A percentile compares a stretch with the other conserved stretches of the same genome.
phyloP scores from a whole-genome alignment of 2,888 invertebrate genomes.

The Pachydiplax longipennis region DNA sequence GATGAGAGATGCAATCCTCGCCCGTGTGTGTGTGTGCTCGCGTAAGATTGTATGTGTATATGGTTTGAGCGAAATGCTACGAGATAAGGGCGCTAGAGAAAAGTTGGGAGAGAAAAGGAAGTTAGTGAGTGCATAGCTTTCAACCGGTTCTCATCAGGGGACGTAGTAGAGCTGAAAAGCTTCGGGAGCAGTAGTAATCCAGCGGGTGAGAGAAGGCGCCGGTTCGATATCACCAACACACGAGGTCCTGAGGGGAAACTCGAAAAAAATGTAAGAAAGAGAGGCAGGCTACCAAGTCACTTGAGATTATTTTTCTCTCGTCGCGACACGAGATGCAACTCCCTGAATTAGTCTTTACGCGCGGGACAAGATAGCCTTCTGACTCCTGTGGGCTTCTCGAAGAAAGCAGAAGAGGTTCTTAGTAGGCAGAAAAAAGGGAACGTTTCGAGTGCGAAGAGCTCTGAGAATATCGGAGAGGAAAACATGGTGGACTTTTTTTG shows the following conservation, averaged over 20 bases:
- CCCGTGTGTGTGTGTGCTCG: not conserved
- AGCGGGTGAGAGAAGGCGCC: not conserved
- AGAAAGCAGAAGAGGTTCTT: not conserved
- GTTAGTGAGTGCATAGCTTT: constrained; percentile 5
- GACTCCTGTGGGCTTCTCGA: not conserved
- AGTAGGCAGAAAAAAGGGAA: not conserved
- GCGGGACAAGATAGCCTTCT: not conserved
- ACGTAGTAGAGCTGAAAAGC: not conserved
- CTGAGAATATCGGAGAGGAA: too few relatives aligned
- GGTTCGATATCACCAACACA: not conserved
- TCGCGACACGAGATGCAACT: not conserved
- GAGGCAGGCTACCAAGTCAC: not conserved
- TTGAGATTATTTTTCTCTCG: not conserved
- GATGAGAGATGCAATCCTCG: not conserved
- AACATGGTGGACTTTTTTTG: too few relatives aligned
- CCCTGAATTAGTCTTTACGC: not conserved
- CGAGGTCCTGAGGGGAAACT: not conserved
- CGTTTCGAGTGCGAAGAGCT: not conserved
- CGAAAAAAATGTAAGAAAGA: not conserved
- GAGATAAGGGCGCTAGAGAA: not conserved
- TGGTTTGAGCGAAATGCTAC: not conserved
- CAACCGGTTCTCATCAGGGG: constrained; percentile 22
- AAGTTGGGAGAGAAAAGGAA: not conserved
- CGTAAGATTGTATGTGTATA: not conserved
- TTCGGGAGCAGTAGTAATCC: not conserved